Base-by-base conservation (phyloP, 1,140 invertebrate species). In the Neomicropteryx cornuta region DNA sequence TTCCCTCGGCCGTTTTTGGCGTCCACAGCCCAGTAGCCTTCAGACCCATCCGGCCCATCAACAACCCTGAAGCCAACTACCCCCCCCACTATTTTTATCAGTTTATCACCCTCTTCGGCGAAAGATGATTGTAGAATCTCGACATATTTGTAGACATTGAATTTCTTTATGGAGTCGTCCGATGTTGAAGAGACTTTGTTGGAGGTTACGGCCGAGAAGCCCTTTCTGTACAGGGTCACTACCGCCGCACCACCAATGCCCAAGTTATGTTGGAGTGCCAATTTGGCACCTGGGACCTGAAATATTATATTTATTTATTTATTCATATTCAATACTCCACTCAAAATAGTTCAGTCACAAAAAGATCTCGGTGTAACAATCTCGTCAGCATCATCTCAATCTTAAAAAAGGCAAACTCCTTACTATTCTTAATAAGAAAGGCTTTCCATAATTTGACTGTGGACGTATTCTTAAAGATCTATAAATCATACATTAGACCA, bases 181-280 rank as follows among this genome's bases (percentile, higher is more conserved):
- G 54, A 48, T 41, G 56, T 46, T 2, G 63, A 58, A 1, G 65
- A 62, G 6, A 61, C 58, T n/a, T 51, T 43, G 40, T 64, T 62
- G 22, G 54, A 51, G 16, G 44, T 42, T 18, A 57, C 57, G 28
- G 68, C 63, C 1, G 81, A 76, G 68, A 93, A 83, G 11, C 91
- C 94, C 45, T 88, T 67, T 44, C 75, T 76, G 57, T 99, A 99
- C 2, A 98, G 67, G 4, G 76, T 83, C 28, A 98, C 82, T 18
- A 99, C 87, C 1, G 83, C 91, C 32, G 95, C 95, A 18, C 95
- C 95, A 38, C 95, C 96, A 5, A 98, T 67, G 21, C 94, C 96
- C 53, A 98, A 79, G 62, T 98, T 99, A 52, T 98, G 95, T 60
- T 98, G 95, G 3, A 99, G 66, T 0, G 81, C 95, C 21, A 97